Evolutionary conservation across 2,113 vertebrate species (phyloP).

Genomic region (Anser cygnoides): DNA sequence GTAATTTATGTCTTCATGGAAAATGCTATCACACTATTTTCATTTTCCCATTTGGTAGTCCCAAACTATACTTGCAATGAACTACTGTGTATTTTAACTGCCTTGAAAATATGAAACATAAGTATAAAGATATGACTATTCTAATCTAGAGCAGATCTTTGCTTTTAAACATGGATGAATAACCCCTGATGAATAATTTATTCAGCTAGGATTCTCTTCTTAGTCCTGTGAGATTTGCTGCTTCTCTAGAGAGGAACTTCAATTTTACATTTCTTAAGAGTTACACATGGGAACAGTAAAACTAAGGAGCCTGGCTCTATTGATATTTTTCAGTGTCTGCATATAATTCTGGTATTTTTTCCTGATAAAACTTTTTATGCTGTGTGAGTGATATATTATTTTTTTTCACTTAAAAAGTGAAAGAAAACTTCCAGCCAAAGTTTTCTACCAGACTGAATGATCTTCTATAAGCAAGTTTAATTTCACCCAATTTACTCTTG

Average conservation of each 20-base stretch:
- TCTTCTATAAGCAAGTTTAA: neutral
- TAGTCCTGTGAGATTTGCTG: neutral
- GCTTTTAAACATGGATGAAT: neutral
- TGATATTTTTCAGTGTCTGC: neutral
- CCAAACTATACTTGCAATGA: neutral
- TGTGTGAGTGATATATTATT: neutral
- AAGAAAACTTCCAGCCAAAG: neutral
- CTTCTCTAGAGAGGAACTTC: neutral
- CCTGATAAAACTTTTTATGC: neutral
- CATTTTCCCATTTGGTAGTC: neutral
- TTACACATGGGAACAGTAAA: neutral
- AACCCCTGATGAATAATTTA: conserved; percentile 26
- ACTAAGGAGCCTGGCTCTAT: neutral
- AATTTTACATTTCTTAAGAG: conserved; percentile 24
- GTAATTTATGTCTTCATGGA: neutral
- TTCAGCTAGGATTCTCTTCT: neutral
- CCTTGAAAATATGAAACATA: neutral
- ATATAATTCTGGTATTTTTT: neutral
- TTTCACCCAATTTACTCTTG: neutral
- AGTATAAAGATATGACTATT: neutral
- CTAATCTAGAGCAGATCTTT: neutral
- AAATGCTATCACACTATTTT: neutral
- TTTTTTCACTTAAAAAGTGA: neutral
- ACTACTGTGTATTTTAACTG: neutral
- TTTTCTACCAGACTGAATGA: neutral